phyloP scores from a whole-genome alignment of 2,113 vertebrate species.

The Odocoileus virginianus region DNA sequence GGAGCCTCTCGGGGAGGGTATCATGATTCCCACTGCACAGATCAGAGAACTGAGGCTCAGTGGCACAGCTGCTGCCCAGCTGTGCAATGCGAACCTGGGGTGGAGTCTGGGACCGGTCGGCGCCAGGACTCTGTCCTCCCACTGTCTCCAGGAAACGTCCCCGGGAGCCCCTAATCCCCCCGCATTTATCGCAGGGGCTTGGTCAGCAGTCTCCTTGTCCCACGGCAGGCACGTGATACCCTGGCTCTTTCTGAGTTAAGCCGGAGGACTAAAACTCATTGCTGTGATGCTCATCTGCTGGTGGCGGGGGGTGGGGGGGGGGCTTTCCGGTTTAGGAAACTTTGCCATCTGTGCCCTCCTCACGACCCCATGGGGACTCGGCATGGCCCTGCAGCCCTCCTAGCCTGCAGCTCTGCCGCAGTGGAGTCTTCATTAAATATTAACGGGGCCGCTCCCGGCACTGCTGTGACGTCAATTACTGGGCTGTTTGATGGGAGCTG shows the following conservation, averaged over 20 bases:
- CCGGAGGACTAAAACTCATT: neutral
- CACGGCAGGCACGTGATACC: neutral
- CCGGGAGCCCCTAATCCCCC: neutral
- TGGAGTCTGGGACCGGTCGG: neutral
- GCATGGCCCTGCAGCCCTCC: neutral
- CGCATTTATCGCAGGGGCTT: neutral
- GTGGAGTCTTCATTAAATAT: conserved; percentile 58
- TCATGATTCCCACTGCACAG: neutral
- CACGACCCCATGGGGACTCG: neutral
- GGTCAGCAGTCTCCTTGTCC: conserved; percentile 40
- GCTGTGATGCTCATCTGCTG: neutral
- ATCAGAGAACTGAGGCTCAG: neutral
- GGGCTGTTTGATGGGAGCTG: neutral
- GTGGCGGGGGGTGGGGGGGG: neutral
- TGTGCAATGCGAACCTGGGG: neutral
- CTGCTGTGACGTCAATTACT: neutral
- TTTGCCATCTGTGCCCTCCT: neutral
- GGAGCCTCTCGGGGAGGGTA: neutral
- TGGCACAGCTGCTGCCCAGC: neutral
- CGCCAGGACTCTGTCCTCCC: neutral
- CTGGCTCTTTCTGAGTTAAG: conserved; percentile 38
- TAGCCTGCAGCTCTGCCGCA: conserved; percentile 3
- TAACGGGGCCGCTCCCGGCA: conserved; percentile 39
- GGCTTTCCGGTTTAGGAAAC: neutral
- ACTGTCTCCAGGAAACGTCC: conserved; percentile 26